Base-by-base conservation (phyloP, 2,888 invertebrate genomes). In the Drosophila atroscutellata region DNA sequence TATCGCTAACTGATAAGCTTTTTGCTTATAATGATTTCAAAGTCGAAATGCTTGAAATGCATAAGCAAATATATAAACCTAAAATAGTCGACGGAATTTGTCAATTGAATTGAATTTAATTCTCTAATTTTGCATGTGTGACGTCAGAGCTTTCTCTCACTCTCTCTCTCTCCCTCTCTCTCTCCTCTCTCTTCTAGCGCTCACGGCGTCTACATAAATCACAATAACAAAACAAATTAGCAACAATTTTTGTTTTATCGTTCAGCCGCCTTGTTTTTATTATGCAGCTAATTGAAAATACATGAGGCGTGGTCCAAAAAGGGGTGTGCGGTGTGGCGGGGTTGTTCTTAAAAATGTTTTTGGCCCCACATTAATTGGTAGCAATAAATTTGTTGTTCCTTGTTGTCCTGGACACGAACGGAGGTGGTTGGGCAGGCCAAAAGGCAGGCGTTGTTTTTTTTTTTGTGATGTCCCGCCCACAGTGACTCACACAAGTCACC, bases 211-310 rank as follows among this genome's bases (percentile, higher is more conserved):
- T 26, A 55, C 76, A 89, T 86, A 87, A 86, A 86, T 86, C 86
- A 87, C 85, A 86, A 86, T 86, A 87, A 85, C 67, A 67, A 89
- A 87, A 82, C 66, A 82, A 86, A 89, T 86, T 86, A 89, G 86
- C 64, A 72, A 78, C 80, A 80, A 68, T 75, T 77, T 75, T 85
- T 30, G 15, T 56, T 80, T 78, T 80, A 83, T 81, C 74, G 70
- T 28, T 37, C 26, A 58, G 65, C 69, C 65, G 65, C 68, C 70
- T 75, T 69, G 67, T 61, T 84, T 70, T 75, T 80, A 66, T 72
- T 72, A 71, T 75, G 75, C 64, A 65, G 61, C 85, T 86, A 86
- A 86, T 86, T 86, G 86, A 86, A 86, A 86, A 86, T 84, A 77
- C 77, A 74, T 75, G 54, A 42, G 50, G 32, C 45, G 15, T 45